Conservation (phyloP, 2,113 vertebrate species). For the Tenrec ecaudatus region DNA sequence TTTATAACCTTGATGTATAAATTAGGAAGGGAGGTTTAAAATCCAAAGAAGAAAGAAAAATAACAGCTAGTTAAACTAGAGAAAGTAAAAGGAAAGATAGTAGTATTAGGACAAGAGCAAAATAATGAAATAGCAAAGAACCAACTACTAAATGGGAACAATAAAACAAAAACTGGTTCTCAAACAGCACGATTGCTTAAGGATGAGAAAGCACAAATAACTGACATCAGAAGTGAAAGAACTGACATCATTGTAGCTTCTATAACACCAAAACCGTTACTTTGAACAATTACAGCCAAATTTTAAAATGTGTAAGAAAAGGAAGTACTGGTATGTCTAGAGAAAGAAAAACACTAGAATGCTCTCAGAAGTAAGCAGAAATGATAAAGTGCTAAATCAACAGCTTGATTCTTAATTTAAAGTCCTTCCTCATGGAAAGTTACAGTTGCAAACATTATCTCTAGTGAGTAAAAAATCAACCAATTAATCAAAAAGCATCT, state of each 20-base stretch:
- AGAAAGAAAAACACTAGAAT: conserved; percentile 38
- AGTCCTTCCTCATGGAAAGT: neutral
- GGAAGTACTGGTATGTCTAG: neutral
- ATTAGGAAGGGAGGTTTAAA: conserved; percentile 31
- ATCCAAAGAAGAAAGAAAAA: conserved; percentile 8
- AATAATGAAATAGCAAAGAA: neutral
- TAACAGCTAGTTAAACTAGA: conserved; percentile 2
- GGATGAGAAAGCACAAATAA: neutral
- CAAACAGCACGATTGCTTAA: neutral
- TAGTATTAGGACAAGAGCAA: neutral
- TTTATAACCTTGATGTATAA: neutral
- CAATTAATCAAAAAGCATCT: neutral
- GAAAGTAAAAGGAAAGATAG: neutral
- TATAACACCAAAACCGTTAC: conserved; percentile 15
- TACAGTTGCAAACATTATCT: neutral
- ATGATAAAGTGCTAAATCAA: neutral
- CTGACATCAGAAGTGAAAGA: conserved; percentile 3
- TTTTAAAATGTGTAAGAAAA: neutral
- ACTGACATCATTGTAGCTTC: neutral
- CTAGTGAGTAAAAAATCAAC: neutral
- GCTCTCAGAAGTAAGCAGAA: neutral
- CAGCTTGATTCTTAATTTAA: conserved; percentile 10
- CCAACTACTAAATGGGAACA: neutral
- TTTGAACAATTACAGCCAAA: conserved; percentile 40
- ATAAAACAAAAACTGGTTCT: conserved; percentile 22